Evolutionary conservation across 2,797 vertebrate genomes (phyloP).

Genomic region (Hydrophis major): DNA sequence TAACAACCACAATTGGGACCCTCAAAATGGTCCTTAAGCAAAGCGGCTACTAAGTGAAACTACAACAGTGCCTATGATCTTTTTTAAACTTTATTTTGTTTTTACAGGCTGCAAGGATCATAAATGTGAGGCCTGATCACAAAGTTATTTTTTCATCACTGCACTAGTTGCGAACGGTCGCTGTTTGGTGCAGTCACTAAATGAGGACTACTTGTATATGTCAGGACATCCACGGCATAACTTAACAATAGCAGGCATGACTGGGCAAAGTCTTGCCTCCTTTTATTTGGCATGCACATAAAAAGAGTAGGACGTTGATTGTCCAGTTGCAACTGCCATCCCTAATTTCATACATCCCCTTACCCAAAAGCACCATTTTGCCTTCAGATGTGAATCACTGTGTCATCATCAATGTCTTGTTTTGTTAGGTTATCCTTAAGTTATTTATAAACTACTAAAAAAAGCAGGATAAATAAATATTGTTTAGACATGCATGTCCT

Average conservation of each 20-base stretch:
- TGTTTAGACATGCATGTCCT: background rate
- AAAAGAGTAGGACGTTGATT: too few species aligned
- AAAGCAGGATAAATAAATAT: background rate
- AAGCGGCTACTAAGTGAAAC: background rate
- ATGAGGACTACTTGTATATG: background rate
- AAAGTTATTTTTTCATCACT: background rate
- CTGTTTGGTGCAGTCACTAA: background rate
- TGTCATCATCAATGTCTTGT: background rate
- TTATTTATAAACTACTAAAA: background rate
- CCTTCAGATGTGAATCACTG: background rate
- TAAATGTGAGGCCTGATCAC: background rate
- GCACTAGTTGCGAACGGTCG: background rate
- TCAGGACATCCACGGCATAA: background rate
- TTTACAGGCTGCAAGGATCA: background rate
- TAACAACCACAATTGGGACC: background rate
- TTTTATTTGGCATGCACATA: background rate
- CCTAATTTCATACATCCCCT: background rate
- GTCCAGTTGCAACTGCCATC: too few species aligned
- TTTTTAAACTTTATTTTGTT: background rate
- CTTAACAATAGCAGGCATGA: background rate
- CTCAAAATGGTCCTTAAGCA: background rate
- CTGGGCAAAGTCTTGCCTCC: too few species aligned
- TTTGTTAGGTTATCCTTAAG: background rate
- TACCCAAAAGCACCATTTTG: background rate
- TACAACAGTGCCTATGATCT: background rate